Evolutionary conservation across 2,888 invertebrate species (phyloP).

Genomic region (Augiades crinisus): DNA sequence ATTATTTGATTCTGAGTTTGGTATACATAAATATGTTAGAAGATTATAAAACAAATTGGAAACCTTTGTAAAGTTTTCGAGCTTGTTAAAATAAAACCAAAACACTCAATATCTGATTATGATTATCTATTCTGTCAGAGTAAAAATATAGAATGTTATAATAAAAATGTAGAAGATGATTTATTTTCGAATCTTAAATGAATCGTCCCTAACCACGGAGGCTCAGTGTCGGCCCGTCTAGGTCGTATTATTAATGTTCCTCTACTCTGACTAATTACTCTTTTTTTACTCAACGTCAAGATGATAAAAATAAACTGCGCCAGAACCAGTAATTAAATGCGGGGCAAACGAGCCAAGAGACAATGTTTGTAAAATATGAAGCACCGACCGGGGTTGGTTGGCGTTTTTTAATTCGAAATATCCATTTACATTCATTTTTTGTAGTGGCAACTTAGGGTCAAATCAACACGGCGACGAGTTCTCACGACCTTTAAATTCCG

Average conservation of each 20-base stretch:
- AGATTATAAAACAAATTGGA: too few relatives aligned
- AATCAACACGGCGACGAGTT: not conserved
- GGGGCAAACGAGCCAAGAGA: constrained; percentile 9
- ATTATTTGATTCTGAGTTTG: too few relatives aligned
- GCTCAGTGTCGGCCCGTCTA: not conserved
- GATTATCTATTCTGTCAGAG: too few relatives aligned
- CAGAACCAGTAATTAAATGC: constrained; percentile 22
- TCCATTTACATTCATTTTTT: constrained; percentile 18
- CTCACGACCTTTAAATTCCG: not conserved
- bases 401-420: constrained; percentile 18
- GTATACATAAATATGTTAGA: too few relatives aligned
- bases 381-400: constrained; percentile 3
- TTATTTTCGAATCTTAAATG: not conserved
- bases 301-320: constrained; percentile 20
- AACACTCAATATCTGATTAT: too few relatives aligned
- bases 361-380: constrained; percentile 23
- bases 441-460: constrained; percentile 12
- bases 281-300: constrained; percentile 16
- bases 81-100: too few relatives aligned
- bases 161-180: too few relatives aligned
- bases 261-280: constrained; percentile 13
- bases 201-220: not conserved
- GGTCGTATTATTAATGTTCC: constrained; percentile 13
- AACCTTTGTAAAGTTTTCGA: too few relatives aligned
- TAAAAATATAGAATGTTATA: too few relatives aligned